A percentile compares a stretch with the other conserved stretches of the same genome.
Evolutionary conservation across 2,888 invertebrate genomes (phyloP).

Genomic region (Sinodicranocentrus sp.): DNA sequence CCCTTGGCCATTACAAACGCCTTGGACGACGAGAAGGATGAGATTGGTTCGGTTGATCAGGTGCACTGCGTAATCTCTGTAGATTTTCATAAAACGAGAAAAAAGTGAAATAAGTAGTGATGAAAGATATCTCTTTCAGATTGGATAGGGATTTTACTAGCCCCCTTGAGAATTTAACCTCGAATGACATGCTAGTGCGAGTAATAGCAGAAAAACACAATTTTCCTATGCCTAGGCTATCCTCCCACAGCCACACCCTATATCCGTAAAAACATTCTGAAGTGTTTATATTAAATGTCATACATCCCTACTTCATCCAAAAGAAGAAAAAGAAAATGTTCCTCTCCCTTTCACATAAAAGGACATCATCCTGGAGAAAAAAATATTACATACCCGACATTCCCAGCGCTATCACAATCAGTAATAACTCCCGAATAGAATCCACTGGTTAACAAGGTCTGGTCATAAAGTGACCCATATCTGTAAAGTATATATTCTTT

Average conservation of each 20-base stretch:
- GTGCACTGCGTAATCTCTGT: constrained; percentile 65
- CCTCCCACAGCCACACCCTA: too few species aligned
- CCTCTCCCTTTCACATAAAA: too few species aligned
- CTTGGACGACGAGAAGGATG: constrained; percentile 62
- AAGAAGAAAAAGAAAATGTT: too few species aligned
- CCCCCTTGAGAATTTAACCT: constrained; percentile 13
- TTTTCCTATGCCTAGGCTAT: too few species aligned
- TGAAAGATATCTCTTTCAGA: constrained; percentile 2
- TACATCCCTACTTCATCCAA: too few species aligned
- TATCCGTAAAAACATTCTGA: too few species aligned
- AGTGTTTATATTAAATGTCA: too few species aligned
- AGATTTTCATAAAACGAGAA: constrained; percentile 16
- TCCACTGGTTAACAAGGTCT: constrained; percentile 42
- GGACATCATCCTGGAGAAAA: too few species aligned
- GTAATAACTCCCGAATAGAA: constrained; percentile 48
- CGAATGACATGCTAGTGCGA: constrained; percentile 15
- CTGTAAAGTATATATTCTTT: constrained; percentile 85
- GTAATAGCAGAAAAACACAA: too few species aligned
- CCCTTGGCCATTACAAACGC: constrained; percentile 61
- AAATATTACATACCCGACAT: constrained; percentile 42
- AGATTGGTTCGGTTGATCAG: constrained; percentile 69
- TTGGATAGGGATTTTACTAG: constrained; percentile 29
- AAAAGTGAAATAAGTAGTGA: constrained; percentile 23
- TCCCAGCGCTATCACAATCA: constrained; percentile 61
- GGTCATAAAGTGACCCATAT: constrained; percentile 81